Evolutionary conservation across 2,888 invertebrate species (phyloP), one percentile per base, ranked within the genome.

Genomic region (Tromatobia lineatoria): DNA sequence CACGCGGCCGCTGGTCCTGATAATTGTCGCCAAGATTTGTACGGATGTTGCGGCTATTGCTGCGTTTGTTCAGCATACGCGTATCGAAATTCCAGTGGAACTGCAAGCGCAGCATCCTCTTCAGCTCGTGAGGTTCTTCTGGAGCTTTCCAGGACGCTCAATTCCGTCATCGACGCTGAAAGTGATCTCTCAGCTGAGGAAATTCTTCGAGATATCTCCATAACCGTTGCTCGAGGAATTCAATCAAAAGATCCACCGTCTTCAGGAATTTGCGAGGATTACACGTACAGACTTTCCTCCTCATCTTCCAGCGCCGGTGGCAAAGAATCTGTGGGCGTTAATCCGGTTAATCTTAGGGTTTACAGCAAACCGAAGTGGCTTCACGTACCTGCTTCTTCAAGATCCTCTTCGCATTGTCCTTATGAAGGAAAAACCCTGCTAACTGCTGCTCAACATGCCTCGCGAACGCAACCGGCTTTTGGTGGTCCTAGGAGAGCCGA

Each of bases 131-230:
- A 92, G 59, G 87, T 92, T 1, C 85, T 92, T 10, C 82, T 92
- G 70, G 91, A 92, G 81, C 87, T 92, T 13, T 91, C 92, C 38
- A 90, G 90, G 61, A 92, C 91, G 3, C 82, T 92, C 23, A 91
- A 91, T 86, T 92, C 91, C 75, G 91, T 92, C 50, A 89, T 92
- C 87, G 91, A 93, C 52, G 90, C 90, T 20, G 90, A 90, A 4
- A 89, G 86, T 29, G 85, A 84, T 42, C 86, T 89, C 76, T 87
- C 88, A 18, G 88, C 91, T 23, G 91, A 92, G 69, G 91, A 92
- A 25, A 90, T 93, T 8, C 84, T 92, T 20, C 88, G 89, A 11
- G 91, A 90, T 78, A 91, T 93, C 45, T 90, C 92, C 25, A 88
- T 88, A 13, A 90, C 91, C 4, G 90, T 92, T 1, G 87, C 89